Evolutionary conservation across 2,888 invertebrate species (phyloP).

Genomic region (Spilarctia lutea): DNA sequence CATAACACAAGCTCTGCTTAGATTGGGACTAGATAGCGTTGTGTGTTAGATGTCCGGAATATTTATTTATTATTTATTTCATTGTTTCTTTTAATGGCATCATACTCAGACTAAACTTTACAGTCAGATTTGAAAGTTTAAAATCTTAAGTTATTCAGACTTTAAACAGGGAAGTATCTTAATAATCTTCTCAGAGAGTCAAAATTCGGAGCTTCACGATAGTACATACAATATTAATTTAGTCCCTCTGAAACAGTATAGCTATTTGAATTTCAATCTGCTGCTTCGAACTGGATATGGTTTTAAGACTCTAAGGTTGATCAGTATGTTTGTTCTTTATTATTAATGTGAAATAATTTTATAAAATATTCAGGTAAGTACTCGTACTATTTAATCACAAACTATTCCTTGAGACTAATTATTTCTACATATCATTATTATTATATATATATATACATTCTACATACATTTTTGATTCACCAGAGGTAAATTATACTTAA

Average conservation of each 20-base stretch:
- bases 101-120: not conserved
- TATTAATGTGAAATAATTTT: conserved; percentile 29
- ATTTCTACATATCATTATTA: too few species aligned
- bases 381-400: not conserved
- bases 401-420: too few species aligned
- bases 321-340: conserved; percentile 38
- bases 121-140: not conserved
- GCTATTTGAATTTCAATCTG: conserved; percentile 66
- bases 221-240: conserved; percentile 60
- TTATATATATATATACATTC: too few species aligned
- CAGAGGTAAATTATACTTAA: too few species aligned
- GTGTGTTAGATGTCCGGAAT: too few species aligned
- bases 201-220: conserved; percentile 44
- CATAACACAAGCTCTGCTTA: too few species aligned
- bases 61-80: too few species aligned
- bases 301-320: conserved; percentile 58
- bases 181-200: conserved; percentile 19
- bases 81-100: too few species aligned
- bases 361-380: not conserved
- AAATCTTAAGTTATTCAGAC: not conserved
- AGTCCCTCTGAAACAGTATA: conserved; percentile 41
- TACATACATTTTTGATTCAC: too few species aligned
- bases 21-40: too few species aligned
- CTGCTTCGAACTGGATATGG: conserved; percentile 51
- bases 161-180: not conserved